phyloP scores from a whole-genome alignment of 1,140 invertebrate genomes.

The Drosophila fuyamai region DNA sequence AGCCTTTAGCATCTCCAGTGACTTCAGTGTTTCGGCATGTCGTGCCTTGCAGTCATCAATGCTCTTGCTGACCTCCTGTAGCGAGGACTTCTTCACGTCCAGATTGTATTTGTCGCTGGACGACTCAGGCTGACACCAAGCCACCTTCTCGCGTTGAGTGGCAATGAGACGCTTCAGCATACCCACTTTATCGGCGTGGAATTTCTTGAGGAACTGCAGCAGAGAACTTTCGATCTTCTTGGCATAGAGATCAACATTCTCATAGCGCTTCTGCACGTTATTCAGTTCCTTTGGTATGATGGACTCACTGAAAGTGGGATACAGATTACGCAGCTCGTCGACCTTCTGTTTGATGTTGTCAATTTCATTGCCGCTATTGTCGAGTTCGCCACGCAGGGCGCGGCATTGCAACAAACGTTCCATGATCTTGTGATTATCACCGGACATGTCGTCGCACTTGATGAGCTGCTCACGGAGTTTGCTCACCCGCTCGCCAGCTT shows the following conservation, averaged over 20 bases:
- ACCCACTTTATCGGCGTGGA: conserved; percentile 93
- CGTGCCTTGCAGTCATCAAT: conserved; percentile 89
- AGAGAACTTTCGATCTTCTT: conserved; percentile 93
- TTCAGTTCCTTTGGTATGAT: conserved; percentile 92
- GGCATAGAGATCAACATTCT: conserved; percentile 89
- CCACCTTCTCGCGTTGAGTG: conserved; percentile 93
- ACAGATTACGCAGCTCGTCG: conserved; percentile 90
- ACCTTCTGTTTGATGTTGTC: conserved; percentile 89
- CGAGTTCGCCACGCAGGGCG: conserved; percentile 89
- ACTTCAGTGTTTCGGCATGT: conserved; percentile 88
- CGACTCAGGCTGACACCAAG: conserved; percentile 95
- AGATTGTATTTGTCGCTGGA: conserved; percentile 95
- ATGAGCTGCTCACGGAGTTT: conserved; percentile 93
- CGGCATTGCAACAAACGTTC: conserved; percentile 91
- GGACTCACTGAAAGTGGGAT: conserved; percentile 92
- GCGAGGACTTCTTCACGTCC: conserved; percentile 94
- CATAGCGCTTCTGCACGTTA: conserved; percentile 91
- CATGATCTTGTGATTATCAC: conserved; percentile 93
- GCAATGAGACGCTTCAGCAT: conserved; percentile 92
- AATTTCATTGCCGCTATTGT: conserved; percentile 88
- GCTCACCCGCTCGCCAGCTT: conserved; percentile 88
- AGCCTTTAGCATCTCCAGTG: conserved; percentile 88
- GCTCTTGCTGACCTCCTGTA: conserved; percentile 91
- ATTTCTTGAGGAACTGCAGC: conserved; percentile 93
- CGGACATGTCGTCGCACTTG: conserved; percentile 96